A percentile compares a stretch with the other conserved stretches of the same genome.
Evolutionary conservation across 2,797 vertebrate species (phyloP).

Genomic region (Glossophaga mutica): DNA sequence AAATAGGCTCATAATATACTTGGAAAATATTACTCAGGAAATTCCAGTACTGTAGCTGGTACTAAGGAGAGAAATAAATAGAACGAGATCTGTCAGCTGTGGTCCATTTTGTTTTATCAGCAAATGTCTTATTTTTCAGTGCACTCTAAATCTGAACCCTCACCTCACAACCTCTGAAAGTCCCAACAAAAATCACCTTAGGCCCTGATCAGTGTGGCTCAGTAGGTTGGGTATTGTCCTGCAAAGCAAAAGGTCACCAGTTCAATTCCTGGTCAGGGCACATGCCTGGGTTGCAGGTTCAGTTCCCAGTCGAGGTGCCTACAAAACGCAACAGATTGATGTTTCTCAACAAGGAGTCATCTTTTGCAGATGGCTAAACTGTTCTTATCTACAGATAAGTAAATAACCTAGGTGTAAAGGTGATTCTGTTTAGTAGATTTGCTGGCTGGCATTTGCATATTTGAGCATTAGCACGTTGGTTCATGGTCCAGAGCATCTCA

Average conservation of each 20-base stretch:
- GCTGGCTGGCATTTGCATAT: background rate
- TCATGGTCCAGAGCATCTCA: background rate
- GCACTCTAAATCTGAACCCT: background rate
- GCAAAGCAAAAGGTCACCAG: background rate
- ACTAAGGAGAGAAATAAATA: background rate
- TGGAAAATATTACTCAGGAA: background rate
- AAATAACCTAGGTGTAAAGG: background rate
- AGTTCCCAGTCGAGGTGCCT: background rate
- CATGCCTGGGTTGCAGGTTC: background rate
- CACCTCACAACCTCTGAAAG: background rate
- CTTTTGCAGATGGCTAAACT: background rate
- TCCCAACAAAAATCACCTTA: background rate
- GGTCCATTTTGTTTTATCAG: background rate
- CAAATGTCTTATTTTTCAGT: background rate
- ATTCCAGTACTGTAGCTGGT: background rate
- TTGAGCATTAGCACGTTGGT: background rate
- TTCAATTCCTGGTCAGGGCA: background rate
- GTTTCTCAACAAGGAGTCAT: background rate
- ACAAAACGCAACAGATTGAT: background rate
- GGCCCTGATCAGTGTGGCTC: background rate
- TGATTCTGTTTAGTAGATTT: background rate
- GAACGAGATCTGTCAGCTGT: background rate
- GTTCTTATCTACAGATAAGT: background rate
- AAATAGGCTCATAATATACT: background rate
- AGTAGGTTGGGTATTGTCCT: background rate